These are phyloP conservation scores for Sebastiscus albofasciatus DNA, from an alignment of 2,797 vertebrate genomes.

Conservation along the genomic window DNA sequence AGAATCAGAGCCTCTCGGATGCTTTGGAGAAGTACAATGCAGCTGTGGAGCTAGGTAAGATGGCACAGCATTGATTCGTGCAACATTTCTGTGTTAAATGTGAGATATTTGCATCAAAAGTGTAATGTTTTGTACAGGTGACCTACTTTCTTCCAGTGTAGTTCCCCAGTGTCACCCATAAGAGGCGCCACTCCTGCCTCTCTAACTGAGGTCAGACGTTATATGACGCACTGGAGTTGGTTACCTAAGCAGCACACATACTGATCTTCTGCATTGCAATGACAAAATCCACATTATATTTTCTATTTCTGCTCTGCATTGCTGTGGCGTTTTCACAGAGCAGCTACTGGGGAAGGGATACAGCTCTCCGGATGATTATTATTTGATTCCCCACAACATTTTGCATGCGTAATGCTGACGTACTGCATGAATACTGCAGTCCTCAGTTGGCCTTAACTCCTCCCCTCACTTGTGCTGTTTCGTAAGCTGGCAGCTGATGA, in stretches of 20 bases:
- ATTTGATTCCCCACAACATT: too few relatives aligned
- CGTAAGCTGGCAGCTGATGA: constrained; percentile 28
- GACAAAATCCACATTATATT: not conserved
- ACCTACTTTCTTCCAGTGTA: constrained; percentile 65
- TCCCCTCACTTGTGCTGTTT: constrained; percentile 21
- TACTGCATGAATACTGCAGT: not conserved
- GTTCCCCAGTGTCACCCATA: constrained; percentile 54
- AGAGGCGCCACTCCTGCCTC: constrained; percentile 34
- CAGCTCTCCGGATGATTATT: not conserved
- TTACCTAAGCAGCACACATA: constrained; percentile 68
- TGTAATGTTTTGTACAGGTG: constrained; percentile 27
- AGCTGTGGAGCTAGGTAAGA: constrained; percentile 84
- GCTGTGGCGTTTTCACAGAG: not conserved
- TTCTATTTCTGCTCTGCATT: not conserved
- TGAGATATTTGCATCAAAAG: not conserved
- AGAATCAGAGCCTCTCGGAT: constrained; percentile 73
- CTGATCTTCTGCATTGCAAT: not conserved
- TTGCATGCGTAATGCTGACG: not conserved
- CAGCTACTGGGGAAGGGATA: too few relatives aligned
- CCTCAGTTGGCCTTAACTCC: not conserved
- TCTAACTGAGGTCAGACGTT: constrained; percentile 33
- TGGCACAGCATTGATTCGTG: accelerated
- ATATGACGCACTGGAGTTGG: constrained; percentile 30
- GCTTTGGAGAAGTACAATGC: constrained; percentile 87
- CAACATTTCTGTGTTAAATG: not conserved